phyloP scores from a whole-genome alignment of 2,888 invertebrate genomes.

The Halictus quadricinctus region DNA sequence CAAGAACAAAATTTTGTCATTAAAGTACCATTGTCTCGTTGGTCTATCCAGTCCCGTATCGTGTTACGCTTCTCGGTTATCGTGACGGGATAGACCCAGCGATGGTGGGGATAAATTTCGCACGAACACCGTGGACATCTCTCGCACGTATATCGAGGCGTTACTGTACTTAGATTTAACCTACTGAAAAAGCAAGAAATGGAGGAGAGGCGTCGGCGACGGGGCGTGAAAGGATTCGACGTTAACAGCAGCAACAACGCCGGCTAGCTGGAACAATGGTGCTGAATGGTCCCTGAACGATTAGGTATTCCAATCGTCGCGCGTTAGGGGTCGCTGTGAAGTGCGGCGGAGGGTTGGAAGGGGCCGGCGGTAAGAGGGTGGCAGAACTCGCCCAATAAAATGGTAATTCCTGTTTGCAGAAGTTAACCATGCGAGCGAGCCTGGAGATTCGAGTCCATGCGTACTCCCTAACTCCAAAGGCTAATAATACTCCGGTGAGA shows the following conservation, averaged over 20 bases:
- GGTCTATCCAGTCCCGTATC: not conserved
- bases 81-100: not conserved
- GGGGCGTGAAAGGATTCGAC: conserved; percentile 70
- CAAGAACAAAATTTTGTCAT: not conserved
- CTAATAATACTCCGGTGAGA: conserved; percentile 75
- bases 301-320: conserved; percentile 81
- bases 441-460: conserved; percentile 81
- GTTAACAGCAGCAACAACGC: conserved; percentile 68
- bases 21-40: not conserved
- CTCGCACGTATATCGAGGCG: not conserved
- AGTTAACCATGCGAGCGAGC: conserved; percentile 85
- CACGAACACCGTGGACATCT: not conserved
- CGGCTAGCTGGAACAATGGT: conserved; percentile 75
- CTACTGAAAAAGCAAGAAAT: not conserved
- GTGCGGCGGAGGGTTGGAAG: conserved; percentile 64
- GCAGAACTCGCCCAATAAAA: conserved; percentile 85
- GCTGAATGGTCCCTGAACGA: conserved; percentile 78
- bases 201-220: conserved; percentile 20
- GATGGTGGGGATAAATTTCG: not conserved
- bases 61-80: no score
- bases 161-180: not conserved
- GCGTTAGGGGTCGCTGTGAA: conserved; percentile 73
- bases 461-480: conserved; percentile 81
- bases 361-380: conserved; percentile 73
- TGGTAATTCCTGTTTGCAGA: conserved; percentile 88